These are phyloP conservation scores for Brachyrhaphis roseni DNA, from an alignment of 2,797 vertebrate genomes.

Conservation along the genomic window DNA sequence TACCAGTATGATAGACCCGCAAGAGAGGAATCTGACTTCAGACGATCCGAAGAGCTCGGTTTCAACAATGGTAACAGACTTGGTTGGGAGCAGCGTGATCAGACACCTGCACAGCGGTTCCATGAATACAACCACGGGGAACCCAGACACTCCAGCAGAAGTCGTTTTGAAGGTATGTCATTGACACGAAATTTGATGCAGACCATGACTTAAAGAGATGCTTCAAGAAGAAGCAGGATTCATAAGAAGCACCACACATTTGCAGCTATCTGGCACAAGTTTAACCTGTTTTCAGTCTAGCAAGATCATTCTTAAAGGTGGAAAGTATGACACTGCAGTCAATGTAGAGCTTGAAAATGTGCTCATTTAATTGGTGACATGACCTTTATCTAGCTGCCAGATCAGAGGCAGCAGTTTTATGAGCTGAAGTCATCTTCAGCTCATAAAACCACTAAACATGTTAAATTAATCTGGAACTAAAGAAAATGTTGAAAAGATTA, in stretches of 20 bases:
- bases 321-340: neutral
- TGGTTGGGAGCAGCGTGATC: constrained; percentile 44
- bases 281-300: neutral
- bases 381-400: neutral
- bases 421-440: neutral
- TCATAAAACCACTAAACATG: neutral
- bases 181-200: neutral
- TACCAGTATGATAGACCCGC: constrained; percentile 33
- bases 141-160: constrained; percentile 39
- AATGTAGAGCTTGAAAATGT: neutral
- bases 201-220: neutral
- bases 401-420: neutral
- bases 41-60: constrained; percentile 38
- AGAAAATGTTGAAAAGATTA: neutral
- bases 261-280: neutral
- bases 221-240: neutral
- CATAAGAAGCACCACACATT: neutral
- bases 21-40: constrained; percentile 47
- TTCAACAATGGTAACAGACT: constrained; percentile 35
- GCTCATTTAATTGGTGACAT: neutral
- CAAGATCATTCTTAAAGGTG: neutral
- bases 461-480: neutral
- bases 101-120: constrained; percentile 2
- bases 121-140: constrained; percentile 40
- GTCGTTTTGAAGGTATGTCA: constrained; percentile 64